Evolutionary conservation across 2,888 invertebrate genomes (phyloP).

Genomic region (Hirudinaria manillensis): DNA sequence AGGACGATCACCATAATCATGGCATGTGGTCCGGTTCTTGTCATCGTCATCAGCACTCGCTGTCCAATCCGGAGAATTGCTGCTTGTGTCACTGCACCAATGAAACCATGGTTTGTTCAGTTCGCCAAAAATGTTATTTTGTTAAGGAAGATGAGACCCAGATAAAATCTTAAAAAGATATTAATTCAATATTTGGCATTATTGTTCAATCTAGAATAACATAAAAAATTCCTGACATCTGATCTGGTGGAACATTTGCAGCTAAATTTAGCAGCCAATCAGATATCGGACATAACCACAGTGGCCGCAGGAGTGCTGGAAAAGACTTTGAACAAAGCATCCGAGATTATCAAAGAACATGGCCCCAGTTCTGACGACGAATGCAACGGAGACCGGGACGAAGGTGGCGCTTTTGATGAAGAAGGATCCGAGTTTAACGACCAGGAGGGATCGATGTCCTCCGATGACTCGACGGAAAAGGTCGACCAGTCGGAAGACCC

Average conservation of each 20-base stretch:
- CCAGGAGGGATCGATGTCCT: not conserved
- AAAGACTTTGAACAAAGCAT: conserved; percentile 1
- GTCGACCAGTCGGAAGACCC: not conserved
- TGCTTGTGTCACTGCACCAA: not conserved
- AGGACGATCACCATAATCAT: not conserved
- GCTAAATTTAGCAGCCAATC: conserved; percentile 17
- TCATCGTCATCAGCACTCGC: not conserved
- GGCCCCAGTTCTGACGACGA: too few species aligned
- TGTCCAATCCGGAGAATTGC: too few species aligned
- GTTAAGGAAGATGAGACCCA: too few species aligned
- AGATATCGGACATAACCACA: conserved; percentile 15
- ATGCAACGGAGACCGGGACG: not conserved
- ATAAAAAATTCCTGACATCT: not conserved
- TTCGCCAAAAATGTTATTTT: not conserved
- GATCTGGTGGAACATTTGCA: not conserved
- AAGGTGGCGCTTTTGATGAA: not conserved
- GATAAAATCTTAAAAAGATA: too few species aligned
- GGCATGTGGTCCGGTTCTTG: not conserved
- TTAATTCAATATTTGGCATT: too few species aligned
- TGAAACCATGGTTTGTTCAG: conserved; percentile 9
- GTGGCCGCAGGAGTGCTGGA: not conserved
- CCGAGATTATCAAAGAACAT: not conserved
- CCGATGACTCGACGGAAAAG: not conserved
- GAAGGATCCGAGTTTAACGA: not conserved
- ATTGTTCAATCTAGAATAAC: too few species aligned